These are phyloP conservation scores for Bergia sp. DNA, from an alignment of 92 coral and sea anemone genomes.

Conservation along the genomic window DNA sequence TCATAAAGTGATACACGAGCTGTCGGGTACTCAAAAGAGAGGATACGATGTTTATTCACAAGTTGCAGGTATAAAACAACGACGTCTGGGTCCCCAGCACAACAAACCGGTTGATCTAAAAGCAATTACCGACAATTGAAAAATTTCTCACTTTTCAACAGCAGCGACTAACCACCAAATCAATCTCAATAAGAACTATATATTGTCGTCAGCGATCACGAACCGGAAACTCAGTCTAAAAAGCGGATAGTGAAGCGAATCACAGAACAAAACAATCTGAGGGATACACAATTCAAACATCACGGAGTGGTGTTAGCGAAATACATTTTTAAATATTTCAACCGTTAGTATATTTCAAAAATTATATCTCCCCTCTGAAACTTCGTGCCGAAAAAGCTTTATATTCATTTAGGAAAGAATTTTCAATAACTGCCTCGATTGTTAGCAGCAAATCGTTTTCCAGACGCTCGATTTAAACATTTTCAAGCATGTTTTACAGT, in stretches of 20 bases:
- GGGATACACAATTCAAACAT: constrained; percentile 4
- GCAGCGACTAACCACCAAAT: neutral
- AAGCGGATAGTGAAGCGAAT: constrained; percentile 6
- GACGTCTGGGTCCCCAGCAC: constrained; percentile 13
- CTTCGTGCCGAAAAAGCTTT: neutral
- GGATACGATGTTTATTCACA: neutral
- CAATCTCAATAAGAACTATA: neutral
- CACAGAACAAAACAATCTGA: constrained; percentile 17
- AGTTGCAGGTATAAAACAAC: constrained; percentile 15
- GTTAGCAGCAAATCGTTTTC: neutral
- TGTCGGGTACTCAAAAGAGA: neutral
- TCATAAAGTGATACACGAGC: neutral
- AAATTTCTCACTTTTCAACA: constrained; percentile 5
- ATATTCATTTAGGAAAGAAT: neutral
- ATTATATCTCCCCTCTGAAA: neutral
- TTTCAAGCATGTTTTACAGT: neutral
- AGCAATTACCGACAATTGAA: constrained; percentile 1
- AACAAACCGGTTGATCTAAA: constrained; percentile 23
- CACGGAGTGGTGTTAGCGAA: constrained; percentile 6
- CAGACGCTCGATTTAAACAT: neutral
- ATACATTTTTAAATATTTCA: neutral
- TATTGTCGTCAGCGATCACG: neutral
- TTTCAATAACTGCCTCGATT: neutral
- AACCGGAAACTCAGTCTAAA: constrained; percentile 33
- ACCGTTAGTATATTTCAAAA: neutral